Conservation (phyloP, 2,113 vertebrate species). For the Pelvicachromis taeniatus region DNA sequence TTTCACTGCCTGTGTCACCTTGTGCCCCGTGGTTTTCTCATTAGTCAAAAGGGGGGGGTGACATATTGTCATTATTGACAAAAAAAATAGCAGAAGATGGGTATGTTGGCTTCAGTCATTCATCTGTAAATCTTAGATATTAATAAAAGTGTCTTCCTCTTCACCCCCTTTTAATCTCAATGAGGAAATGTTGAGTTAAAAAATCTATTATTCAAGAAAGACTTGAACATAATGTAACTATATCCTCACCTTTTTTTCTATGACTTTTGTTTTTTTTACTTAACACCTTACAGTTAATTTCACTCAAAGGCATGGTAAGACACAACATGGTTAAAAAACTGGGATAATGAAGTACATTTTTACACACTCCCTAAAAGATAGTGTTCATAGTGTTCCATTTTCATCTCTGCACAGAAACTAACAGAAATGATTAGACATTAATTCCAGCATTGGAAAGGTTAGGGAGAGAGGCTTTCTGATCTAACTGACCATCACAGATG, state of each 20-base stretch:
- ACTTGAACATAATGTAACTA: neutral
- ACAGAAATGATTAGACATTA: neutral
- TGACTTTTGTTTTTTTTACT: neutral
- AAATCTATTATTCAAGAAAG: neutral
- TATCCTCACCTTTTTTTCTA: neutral
- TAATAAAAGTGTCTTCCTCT: neutral
- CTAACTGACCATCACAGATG: too few species aligned
- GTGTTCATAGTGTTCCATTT: neutral
- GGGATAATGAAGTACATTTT: neutral
- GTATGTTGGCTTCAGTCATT: slow-evolving; percentile 9
- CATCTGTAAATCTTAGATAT: neutral
- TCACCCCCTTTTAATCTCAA: neutral
- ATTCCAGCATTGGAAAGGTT: too few species aligned
- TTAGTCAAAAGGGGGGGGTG: neutral
- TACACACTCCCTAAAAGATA: neutral
- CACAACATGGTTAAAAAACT: neutral
- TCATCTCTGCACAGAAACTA: neutral
- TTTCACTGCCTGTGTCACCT: slow-evolving; percentile 23
- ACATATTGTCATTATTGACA: slow-evolving; percentile 36
- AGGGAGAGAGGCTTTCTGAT: too few species aligned
- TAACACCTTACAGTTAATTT: neutral
- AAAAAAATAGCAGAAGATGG: neutral
- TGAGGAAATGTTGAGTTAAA: neutral
- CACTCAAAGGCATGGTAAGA: neutral
- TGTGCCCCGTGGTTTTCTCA: slow-evolving; percentile 23